Conservation (phyloP, 1,140 invertebrate species). For the Cephus cinctus region DNA sequence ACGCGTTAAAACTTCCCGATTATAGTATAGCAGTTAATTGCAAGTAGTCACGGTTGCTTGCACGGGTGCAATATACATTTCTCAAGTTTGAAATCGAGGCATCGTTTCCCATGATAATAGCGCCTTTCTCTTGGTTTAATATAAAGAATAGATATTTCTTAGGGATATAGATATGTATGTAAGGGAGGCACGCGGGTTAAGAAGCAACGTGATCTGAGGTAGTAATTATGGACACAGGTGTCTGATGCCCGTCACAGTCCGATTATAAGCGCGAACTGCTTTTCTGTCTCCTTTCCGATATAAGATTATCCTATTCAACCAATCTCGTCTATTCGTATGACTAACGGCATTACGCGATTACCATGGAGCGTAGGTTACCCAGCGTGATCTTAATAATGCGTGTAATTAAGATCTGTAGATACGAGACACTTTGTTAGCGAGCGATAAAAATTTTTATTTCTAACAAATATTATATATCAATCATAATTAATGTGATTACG, state of each 20-base stretch:
- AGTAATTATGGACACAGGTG: slow-evolving; percentile 44
- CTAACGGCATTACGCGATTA: slow-evolving; percentile 3
- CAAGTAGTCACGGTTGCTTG: slow-evolving; percentile 18
- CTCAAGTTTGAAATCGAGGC: no score
- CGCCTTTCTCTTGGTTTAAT: slow-evolving; percentile 5
- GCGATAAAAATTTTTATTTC: no score
- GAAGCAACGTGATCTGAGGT: not conserved
- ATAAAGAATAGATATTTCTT: no score
- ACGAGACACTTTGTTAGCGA: no score
- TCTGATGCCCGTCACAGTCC: slow-evolving; percentile 32
- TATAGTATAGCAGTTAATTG: slow-evolving; percentile 26
- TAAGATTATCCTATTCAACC: slow-evolving; percentile 5
- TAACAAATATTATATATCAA: not conserved
- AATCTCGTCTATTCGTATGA: not conserved
- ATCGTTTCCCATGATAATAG: slow-evolving; percentile 20
- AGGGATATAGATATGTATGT: no score
- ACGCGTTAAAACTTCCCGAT: no score
- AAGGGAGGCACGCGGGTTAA: not conserved
- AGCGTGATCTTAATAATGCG: slow-evolving; percentile 1
- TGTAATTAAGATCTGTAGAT: not conserved
- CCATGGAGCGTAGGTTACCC: not conserved
- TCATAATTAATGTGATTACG: not conserved
- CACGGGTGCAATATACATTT: slow-evolving; percentile 19
- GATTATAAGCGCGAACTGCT: slow-evolving; percentile 23
- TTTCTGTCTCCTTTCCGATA: slow-evolving; percentile 11